Percentiles rank a stretch among this genome's conserved stretches.
phyloP scores from a whole-genome alignment of 2,888 invertebrate species.

The Synanthedon vespiformis region DNA sequence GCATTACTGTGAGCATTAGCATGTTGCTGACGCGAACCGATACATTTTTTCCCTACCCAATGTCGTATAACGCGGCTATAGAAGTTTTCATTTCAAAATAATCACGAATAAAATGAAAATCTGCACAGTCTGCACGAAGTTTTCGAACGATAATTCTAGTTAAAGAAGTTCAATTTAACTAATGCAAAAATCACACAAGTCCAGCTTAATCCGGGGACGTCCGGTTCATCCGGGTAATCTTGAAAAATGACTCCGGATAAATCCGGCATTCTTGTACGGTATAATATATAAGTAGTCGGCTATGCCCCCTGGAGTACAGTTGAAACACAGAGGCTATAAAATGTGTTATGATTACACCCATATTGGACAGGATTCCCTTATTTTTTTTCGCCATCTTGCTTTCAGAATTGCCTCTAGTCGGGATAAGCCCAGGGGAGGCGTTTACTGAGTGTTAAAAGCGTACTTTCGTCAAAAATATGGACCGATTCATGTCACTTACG shows the following conservation, averaged over 20 bases:
- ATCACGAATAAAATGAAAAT: too few relatives aligned
- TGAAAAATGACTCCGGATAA: constrained; percentile 10
- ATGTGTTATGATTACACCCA: constrained; percentile 9
- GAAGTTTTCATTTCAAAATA: too few relatives aligned
- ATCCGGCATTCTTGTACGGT: constrained; percentile 1
- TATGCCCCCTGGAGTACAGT: constrained; percentile 5
- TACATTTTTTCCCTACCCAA: too few relatives aligned
- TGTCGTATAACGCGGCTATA: too few relatives aligned
- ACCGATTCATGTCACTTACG: too few relatives aligned
- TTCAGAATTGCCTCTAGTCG: not conserved
- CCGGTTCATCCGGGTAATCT: constrained; percentile 7
- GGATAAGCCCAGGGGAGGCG: not conserved
- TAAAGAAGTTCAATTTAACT: constrained; percentile 3
- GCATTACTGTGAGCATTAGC: too few relatives aligned
- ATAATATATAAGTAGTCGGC: not conserved
- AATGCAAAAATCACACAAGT: constrained; percentile 6
- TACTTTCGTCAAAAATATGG: not conserved
- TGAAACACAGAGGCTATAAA: constrained; percentile 7
- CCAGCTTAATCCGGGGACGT: not conserved
- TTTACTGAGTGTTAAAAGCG: not conserved
- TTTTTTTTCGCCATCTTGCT: not conserved
- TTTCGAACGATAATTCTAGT: too few relatives aligned
- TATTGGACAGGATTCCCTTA: not conserved
- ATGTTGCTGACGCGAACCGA: too few relatives aligned
- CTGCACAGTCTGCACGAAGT: too few relatives aligned